phyloP scores from a whole-genome alignment of 2,797 vertebrate species.

The Garrulus glandarius region DNA sequence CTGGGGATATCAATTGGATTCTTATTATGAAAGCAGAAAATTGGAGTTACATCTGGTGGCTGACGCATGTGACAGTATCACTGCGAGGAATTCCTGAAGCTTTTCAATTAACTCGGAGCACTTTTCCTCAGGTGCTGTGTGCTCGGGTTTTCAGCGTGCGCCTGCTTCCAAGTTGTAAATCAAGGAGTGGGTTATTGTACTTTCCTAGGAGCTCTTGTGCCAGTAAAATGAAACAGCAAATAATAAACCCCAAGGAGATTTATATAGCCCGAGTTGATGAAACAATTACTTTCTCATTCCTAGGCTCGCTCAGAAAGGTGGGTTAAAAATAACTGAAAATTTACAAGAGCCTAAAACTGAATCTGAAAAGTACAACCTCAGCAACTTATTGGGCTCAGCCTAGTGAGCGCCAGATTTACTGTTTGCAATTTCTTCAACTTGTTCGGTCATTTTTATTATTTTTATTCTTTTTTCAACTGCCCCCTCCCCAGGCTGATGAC shows the following conservation, averaged over 20 bases:
- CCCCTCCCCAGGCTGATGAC: conserved; percentile 42
- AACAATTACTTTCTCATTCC: conserved; percentile 56
- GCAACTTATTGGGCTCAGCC: conserved; percentile 15
- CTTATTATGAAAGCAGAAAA: conserved; percentile 53
- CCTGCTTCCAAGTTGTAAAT: conserved; percentile 56
- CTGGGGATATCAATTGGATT: conserved; percentile 36
- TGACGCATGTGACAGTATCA: conserved; percentile 30
- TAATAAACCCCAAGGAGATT: conserved; percentile 49
- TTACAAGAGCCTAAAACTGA: conserved; percentile 55
- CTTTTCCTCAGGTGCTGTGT: neutral
- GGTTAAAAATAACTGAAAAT: conserved; percentile 69
- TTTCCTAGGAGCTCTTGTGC: conserved; percentile 33
- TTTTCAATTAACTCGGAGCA: conserved; percentile 33
- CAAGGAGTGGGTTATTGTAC: conserved; percentile 36
- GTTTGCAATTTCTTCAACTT: conserved; percentile 69
- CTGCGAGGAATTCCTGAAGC: neutral
- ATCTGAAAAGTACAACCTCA: conserved; percentile 67
- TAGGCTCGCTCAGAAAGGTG: conserved; percentile 26
- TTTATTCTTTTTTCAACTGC: neutral
- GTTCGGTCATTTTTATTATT: conserved; percentile 23
- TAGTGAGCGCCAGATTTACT: conserved; percentile 31
- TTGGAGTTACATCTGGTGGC: conserved; percentile 29
- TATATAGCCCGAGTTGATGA: conserved; percentile 46
- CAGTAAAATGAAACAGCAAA: conserved; percentile 61
- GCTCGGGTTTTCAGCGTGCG: neutral